Evolutionary conservation across 2,888 invertebrate species (phyloP), one percentile per base, ranked within the genome.

Genomic region (Erebia ligea): DNA sequence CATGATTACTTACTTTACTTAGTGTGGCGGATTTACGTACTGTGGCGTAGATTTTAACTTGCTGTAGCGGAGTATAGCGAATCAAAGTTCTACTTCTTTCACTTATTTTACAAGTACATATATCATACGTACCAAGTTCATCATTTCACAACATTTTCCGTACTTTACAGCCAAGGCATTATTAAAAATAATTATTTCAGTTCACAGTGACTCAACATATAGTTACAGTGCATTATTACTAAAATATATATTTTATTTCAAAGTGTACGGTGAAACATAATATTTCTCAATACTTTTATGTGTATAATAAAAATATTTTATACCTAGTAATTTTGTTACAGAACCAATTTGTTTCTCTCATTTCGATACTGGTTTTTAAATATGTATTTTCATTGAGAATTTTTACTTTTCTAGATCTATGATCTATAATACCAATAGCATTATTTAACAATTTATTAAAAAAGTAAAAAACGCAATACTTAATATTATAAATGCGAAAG

Each of bases 61-160:
- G n/a, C n/a, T n/a, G n/a, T n/a, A n/a, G n/a, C n/a, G n/a, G n/a
- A n/a, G n/a, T n/a, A n/a, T n/a, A n/a, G n/a, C n/a, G n/a, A n/a
- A n/a, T n/a, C n/a, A n/a, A n/a, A n/a, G n/a, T n/a, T n/a, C n/a
- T n/a, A n/a, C n/a, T 17, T 1, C 17, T 17, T 15, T 25, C 2
- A 52, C 34, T 50, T 52, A 21, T 15, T 11, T 25, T 45, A 42
- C 45, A 10, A n/a, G n/a, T n/a, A n/a, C n/a, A n/a, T n/a, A n/a
- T n/a, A 45, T 2, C n/a, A n/a, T 65, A 71, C 71, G 10, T 66
- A 71, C 71, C 71, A 58, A n/a, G 48, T 65, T 68, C 71, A 71
- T 15, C n/a, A 21, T n/a, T 48, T n/a, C 40, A 19, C 48, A 56
- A 67, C 62, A 70, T 67, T 56, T 25, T 56, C 21, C n/a, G 34